A percentile compares a stretch with the other conserved stretches of the same genome.
These are phyloP conservation scores for Campylomormyrus tamandua DNA, from an alignment of 2,113 vertebrate species.

Conservation along the genomic window DNA sequence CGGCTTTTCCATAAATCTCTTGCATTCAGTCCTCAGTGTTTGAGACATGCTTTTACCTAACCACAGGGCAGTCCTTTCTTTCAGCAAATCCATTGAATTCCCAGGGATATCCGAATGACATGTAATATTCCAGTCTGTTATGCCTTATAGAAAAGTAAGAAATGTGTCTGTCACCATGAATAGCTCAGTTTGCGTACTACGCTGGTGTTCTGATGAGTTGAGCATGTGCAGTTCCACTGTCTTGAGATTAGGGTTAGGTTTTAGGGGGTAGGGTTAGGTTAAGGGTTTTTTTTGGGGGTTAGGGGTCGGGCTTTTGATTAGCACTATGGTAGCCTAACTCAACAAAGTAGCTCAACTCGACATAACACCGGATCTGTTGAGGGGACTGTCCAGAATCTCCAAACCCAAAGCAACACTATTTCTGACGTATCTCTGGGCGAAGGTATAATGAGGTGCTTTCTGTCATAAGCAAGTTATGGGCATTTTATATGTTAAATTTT, in stretches of 20 bases:
- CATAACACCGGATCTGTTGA: constrained; percentile 35
- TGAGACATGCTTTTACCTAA: neutral
- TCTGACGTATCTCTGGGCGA: neutral
- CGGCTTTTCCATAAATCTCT: neutral
- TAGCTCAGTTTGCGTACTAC: neutral
- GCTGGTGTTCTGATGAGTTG: neutral
- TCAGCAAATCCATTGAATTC: constrained; percentile 4
- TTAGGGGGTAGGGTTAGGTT: no score
- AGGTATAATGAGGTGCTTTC: neutral
- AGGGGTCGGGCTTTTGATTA: no score
- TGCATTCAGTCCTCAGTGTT: neutral
- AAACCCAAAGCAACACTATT: constrained; percentile 54
- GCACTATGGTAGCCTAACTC: no score
- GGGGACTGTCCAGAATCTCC: constrained; percentile 60
- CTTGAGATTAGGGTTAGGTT: no score
- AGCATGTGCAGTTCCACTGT: no score
- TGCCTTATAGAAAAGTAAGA: neutral
- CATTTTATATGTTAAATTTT: neutral
- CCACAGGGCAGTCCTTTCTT: neutral
- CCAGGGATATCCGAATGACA: constrained; percentile 1
- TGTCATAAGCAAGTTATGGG: neutral
- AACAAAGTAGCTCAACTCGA: no score
- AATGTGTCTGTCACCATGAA: neutral
- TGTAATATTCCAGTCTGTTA: neutral
- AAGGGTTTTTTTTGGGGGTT: no score